Percentiles rank a stretch among this genome's conserved stretches.
phyloP scores from a whole-genome alignment of 2,888 invertebrate species.

The Palloptera scutellata region DNA sequence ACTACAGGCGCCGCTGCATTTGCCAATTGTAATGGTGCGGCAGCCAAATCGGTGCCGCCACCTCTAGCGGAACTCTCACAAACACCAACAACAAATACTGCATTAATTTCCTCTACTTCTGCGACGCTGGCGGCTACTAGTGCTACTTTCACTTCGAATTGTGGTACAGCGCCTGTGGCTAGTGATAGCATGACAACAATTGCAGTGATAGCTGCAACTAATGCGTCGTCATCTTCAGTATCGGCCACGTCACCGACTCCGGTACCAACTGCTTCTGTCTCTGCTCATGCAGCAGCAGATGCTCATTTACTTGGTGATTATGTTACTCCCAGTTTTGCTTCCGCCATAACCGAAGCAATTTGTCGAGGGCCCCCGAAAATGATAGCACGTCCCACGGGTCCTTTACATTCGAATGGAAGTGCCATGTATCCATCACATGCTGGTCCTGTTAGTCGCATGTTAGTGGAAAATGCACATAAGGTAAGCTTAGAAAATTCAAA shows the following conservation, averaged over 20 bases:
- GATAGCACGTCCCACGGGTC: slow-evolving; percentile 65
- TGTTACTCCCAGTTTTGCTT: slow-evolving; percentile 51
- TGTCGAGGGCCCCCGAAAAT: slow-evolving; percentile 64
- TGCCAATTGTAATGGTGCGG: slow-evolving; percentile 30
- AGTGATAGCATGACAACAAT: neutral
- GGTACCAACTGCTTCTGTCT: slow-evolving; percentile 22
- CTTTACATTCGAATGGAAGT: slow-evolving; percentile 63
- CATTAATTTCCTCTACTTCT: slow-evolving; percentile 7
- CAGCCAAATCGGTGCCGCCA: slow-evolving; percentile 46
- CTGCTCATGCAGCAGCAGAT: slow-evolving; percentile 42
- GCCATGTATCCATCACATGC: slow-evolving; percentile 66
- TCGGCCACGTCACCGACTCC: slow-evolving; percentile 3
- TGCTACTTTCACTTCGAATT: neutral
- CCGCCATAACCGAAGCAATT: slow-evolving; percentile 56
- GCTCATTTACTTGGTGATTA: slow-evolving; percentile 63
- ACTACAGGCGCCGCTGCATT: slow-evolving; percentile 23
- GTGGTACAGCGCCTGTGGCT: neutral
- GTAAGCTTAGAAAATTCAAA: no score
- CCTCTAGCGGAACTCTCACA: slow-evolving; percentile 54
- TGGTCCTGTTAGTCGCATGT: slow-evolving; percentile 68
- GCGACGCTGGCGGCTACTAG: neutral
- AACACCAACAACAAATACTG: slow-evolving; percentile 19
- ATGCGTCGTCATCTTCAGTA: slow-evolving; percentile 41
- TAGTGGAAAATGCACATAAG: slow-evolving; percentile 71
- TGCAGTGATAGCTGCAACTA: neutral